These are phyloP conservation scores for Campylomormyrus tamandua DNA, from an alignment of 2,113 vertebrate species.

Conservation along the genomic window DNA sequence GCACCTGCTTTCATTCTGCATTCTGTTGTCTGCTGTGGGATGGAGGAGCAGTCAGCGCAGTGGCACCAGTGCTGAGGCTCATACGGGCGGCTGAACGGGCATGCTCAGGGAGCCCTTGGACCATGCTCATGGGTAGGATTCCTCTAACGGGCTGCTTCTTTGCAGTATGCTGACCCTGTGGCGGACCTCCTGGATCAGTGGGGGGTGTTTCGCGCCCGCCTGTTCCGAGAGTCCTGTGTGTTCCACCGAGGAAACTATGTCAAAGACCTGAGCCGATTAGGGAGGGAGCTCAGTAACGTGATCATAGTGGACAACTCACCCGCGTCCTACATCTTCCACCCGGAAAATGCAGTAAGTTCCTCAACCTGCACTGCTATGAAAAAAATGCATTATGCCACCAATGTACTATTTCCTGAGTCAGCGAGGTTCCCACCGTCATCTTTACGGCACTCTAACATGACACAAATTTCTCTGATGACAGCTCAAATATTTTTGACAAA, in stretches of 20 bases:
- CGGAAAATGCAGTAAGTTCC: constrained; percentile 93
- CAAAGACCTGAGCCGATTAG: constrained; percentile 93
- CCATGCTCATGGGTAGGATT: background rate
- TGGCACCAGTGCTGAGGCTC: background rate
- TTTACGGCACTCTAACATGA: background rate
- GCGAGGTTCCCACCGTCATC: background rate
- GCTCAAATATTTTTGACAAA: background rate
- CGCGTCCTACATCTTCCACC: constrained; percentile 97
- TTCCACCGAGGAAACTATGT: constrained; percentile 98
- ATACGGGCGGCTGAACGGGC: background rate
- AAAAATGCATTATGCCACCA: background rate
- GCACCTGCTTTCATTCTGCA: background rate
- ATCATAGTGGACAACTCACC: constrained; percentile 98
- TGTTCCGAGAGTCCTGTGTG: constrained; percentile 95
- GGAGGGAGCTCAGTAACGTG: constrained; percentile 89
- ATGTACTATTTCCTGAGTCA: background rate
- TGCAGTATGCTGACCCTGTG: constrained; percentile 93
- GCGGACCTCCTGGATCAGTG: constrained; percentile 95
- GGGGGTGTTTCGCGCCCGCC: constrained; percentile 90
- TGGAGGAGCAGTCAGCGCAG: background rate
- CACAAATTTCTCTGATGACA: background rate
- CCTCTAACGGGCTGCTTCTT: constrained; percentile 18
- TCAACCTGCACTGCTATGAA: background rate
- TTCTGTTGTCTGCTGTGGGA: background rate
- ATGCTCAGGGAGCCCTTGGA: background rate